Evolutionary conservation across 2,888 invertebrate species (phyloP).

Genomic region (Drosophila yooni): DNA sequence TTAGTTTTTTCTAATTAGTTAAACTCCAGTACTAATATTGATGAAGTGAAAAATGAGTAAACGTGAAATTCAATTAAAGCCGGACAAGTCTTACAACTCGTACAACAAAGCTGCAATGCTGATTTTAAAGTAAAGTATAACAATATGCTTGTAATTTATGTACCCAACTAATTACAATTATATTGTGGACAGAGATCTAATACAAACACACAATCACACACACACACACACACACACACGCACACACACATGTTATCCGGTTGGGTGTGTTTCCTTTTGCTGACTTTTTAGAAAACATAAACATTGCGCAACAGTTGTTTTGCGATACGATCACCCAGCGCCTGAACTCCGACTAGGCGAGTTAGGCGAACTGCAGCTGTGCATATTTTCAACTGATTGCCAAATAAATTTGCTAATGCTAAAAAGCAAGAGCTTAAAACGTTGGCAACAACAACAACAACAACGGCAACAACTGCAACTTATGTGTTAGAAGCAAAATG

Average conservation of each 20-base stretch:
- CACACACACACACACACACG: conserved; percentile 7
- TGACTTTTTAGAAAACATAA: conserved; percentile 54
- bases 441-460: conserved; percentile 22
- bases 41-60: not conserved
- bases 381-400: conserved; percentile 71
- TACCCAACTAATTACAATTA: conserved; percentile 53
- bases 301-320: conserved; percentile 65
- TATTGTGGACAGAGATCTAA: conserved; percentile 27
- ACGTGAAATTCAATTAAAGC: not conserved
- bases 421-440: conserved; percentile 23
- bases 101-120: not conserved
- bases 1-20: not conserved
- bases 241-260: not conserved
- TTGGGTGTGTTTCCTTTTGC: conserved; percentile 61
- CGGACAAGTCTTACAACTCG: not conserved
- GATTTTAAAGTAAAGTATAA: not conserved
- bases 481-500: conserved; percentile 64
- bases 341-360: conserved; percentile 15
- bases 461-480: conserved; percentile 17
- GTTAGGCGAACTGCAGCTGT: conserved; percentile 63
- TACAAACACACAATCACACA: conserved; percentile 8
- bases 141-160: conserved; percentile 36
- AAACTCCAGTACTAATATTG: not conserved
- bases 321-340: conserved; percentile 64
- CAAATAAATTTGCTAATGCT: conserved; percentile 67